A percentile compares a stretch with the other conserved stretches of the same genome.
These are phyloP conservation scores for Pollicipes pollicipes DNA, from an alignment of 1,140 invertebrate genomes.

Conservation along the genomic window DNA sequence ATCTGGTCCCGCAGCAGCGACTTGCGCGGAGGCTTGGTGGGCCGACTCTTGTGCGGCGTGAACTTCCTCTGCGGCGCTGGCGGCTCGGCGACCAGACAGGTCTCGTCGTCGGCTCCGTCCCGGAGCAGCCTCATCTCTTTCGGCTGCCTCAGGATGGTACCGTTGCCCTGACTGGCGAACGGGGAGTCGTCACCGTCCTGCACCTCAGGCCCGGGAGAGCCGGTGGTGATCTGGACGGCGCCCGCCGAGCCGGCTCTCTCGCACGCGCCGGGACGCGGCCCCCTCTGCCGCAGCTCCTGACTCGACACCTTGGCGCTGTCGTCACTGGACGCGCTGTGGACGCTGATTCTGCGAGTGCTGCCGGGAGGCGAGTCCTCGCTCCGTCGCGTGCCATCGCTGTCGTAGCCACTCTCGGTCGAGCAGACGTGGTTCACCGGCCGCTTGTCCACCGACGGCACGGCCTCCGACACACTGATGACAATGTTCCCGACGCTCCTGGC, in stretches of 20 bases:
- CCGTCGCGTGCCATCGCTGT: slow-evolving; percentile 46
- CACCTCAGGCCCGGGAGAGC: no score
- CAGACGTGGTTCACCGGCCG: slow-evolving; percentile 39
- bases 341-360: background rate
- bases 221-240: no score
- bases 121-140: background rate
- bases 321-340: background rate
- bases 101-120: background rate
- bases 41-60: background rate
- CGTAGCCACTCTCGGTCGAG: slow-evolving; percentile 64
- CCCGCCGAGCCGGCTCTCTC: no score
- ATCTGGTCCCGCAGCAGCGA: background rate
- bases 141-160: background rate
- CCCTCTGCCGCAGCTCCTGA: background rate
- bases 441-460: background rate
- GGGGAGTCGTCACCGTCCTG: background rate
- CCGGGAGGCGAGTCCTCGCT: background rate
- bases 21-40: background rate
- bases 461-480: background rate
- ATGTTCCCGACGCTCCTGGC: background rate
- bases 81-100: background rate
- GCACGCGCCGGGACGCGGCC: no score
- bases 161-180: background rate
- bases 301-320: background rate
- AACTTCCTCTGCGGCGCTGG: background rate